Evolutionary conservation across 64 coral and sea anemone species (phyloP), one percentile per base, ranked within the genome.

Genomic region (Cladopsammia gracilis): DNA sequence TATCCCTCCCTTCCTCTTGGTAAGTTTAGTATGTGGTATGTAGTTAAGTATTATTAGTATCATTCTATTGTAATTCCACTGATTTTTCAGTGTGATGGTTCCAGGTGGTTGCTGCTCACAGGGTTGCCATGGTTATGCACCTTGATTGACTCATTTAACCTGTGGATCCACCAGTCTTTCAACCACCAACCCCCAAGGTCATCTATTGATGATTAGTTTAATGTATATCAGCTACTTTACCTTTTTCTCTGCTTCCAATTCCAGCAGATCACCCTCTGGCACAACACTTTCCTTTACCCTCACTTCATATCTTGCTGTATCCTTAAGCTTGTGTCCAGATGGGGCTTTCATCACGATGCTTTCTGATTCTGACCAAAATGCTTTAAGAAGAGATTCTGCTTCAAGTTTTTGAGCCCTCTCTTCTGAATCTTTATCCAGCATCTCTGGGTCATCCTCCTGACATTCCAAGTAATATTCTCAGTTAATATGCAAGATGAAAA

Each of bases 241-340:
- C 92, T 70, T 99, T 85, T 94, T 89, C 22, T 99, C 98, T 64
- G 58, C 50, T 10, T 96, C 94, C 50, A 98, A 18, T 26, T 95
- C 91, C 10, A 78, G 46, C 24, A 96, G 62, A 78, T 58, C 9
- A 19, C 77, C 74, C 22, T 98, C 90, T 24, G 87, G 93, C 20
- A 96, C 25, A 68, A 56, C 71, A 19, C 79, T 96, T 73, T 99
- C 95, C 47, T 91, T 94, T 10, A 99, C 65, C 7, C 20, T 66
- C 11, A 92, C 98, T 86, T 96, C 83, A 72, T 94, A 99, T 78
- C 87, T 94, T 16, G 94, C 98, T 48, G 96, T 94, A 70, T 99
- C 98, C 77, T 99, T 99, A 1, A 99, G 88, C 85, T 94, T 99
- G 88, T 96, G 91, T 3, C 98, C 98, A 11, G 94, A 96, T 7